Conservation (phyloP, 35 echinoderm and acorn worm species). For the Heliocidaris tuberculata region DNA sequence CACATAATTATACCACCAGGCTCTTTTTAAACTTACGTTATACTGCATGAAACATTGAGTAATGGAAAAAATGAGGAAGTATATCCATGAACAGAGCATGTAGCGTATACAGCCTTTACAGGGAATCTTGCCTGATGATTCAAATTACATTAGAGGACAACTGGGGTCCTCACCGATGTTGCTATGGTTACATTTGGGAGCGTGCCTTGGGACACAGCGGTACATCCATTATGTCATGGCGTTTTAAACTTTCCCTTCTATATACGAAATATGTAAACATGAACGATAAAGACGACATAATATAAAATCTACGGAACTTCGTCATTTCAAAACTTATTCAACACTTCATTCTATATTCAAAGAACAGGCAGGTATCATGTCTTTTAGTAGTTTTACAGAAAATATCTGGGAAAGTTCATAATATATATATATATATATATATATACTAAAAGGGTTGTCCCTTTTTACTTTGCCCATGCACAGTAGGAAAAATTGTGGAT, state of each 20-base stretch:
- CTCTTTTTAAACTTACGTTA: no score
- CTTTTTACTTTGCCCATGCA: no score
- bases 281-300: neutral
- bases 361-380: no score
- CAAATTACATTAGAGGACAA: slow-evolving; percentile 3
- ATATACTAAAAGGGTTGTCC: no score
- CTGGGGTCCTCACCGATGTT: neutral
- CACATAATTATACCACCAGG: no score
- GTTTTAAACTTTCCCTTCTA: neutral
- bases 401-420: no score
- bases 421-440: no score
- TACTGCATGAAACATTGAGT: no score
- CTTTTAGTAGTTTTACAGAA: no score
- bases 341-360: no score
- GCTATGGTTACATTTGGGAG: slow-evolving; percentile 1
- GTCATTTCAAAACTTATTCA: neutral
- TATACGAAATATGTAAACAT: neutral
- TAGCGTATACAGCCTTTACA: neutral
- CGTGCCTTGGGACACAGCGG: slow-evolving; percentile 24
- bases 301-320: neutral
- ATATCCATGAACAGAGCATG: neutral
- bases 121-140: neutral
- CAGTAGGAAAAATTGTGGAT: no score
- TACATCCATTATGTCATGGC: neutral
- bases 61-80: no score